Percentiles rank a stretch among this genome's conserved stretches.
These are phyloP conservation scores for Galemys pyrenaicus DNA, from an alignment of 2,113 vertebrate species.

Conservation along the genomic window DNA sequence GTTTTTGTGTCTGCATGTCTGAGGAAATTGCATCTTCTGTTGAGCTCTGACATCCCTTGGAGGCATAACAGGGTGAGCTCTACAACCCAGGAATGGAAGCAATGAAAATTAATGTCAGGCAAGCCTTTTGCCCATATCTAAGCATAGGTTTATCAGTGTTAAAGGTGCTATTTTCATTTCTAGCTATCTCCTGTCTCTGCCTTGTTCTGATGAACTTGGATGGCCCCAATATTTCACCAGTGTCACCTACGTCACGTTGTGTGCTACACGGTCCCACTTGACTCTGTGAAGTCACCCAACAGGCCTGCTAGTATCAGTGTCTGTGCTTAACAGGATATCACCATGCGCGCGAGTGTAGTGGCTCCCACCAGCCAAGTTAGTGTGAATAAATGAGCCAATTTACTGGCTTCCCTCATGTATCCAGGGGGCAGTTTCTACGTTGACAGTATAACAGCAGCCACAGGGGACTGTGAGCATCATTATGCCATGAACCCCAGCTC, in stretches of 20 bases:
- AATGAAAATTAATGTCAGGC: neutral
- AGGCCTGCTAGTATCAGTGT: neutral
- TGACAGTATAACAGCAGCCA: neutral
- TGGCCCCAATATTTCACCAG: neutral
- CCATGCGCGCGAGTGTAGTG: neutral
- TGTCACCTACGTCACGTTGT: neutral
- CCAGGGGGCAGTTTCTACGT: neutral
- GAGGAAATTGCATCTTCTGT: neutral
- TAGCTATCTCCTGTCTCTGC: neutral
- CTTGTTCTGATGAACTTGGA: neutral
- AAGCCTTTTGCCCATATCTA: neutral
- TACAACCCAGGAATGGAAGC: neutral
- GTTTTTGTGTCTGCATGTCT: neutral
- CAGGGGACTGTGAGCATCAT: neutral
- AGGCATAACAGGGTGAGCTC: neutral
- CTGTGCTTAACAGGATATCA: neutral
- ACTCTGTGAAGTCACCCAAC: neutral
- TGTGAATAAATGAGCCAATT: neutral
- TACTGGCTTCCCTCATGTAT: neutral
- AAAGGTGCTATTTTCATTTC: neutral
- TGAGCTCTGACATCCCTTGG: neutral
- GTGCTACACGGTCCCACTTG: neutral
- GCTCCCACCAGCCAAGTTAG: neutral
- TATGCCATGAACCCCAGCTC: neutral
- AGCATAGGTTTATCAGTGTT: neutral